These are phyloP conservation scores for Rhagologus leucostigma DNA, from an alignment of 2,113 vertebrate genomes.

Conservation along the genomic window DNA sequence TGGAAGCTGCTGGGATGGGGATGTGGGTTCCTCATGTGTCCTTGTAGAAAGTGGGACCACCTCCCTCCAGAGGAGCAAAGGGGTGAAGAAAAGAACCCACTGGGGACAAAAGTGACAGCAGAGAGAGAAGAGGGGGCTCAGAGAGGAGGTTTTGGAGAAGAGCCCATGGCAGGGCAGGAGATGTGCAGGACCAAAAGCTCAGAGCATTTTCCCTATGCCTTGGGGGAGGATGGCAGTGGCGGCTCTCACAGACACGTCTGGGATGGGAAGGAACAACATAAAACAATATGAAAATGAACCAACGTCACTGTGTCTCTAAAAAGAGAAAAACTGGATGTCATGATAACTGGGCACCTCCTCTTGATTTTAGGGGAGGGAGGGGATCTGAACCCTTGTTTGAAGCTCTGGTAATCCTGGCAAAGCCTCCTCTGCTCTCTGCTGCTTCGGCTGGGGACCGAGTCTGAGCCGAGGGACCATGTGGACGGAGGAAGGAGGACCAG, in stretches of 20 bases:
- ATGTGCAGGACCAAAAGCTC: background rate
- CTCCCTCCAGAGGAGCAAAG: background rate
- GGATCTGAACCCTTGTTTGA: background rate
- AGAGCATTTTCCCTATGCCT: background rate
- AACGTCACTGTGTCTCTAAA: background rate
- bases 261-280: background rate
- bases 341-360: background rate
- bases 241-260: rapidly evolving
- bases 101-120: background rate
- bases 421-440: background rate
- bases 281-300: rapidly evolving
- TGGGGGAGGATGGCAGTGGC: background rate
- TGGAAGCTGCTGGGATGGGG: background rate
- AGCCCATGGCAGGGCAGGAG: background rate
- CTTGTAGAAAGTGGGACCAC: background rate
- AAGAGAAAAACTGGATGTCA: background rate
- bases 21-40: background rate
- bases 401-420: background rate
- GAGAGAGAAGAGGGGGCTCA: background rate
- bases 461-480: background rate
- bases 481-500: background rate
- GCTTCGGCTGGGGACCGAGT: background rate
- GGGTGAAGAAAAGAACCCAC: background rate
- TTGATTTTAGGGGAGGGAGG: background rate
- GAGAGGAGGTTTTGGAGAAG: background rate